phyloP scores from a whole-genome alignment of 2,113 vertebrate species.

The Dipodomys merriami region DNA sequence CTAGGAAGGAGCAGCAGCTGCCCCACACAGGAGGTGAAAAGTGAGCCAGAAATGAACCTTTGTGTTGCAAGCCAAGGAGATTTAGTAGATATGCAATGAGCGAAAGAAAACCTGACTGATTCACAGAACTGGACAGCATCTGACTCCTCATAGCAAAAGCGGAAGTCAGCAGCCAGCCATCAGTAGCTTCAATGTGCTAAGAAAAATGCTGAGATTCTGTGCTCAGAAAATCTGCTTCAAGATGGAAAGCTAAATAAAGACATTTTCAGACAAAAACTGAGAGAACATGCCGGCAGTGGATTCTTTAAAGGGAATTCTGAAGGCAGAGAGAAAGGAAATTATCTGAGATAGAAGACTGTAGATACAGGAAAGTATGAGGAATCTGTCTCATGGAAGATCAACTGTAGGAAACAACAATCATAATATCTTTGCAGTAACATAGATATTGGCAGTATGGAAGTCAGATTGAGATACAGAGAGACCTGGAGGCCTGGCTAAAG shows the following conservation, averaged over 20 bases:
- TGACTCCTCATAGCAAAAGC: background rate
- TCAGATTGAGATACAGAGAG: no score
- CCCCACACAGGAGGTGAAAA: background rate
- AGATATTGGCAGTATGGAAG: background rate
- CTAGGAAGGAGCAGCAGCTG: background rate
- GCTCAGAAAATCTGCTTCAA: background rate
- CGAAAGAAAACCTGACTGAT: background rate
- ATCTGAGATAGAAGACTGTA: background rate
- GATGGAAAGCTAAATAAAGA: background rate
- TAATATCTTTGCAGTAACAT: background rate
- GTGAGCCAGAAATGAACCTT: background rate
- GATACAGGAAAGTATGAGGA: background rate
- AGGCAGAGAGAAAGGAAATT: background rate
- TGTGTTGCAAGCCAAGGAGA: slow-evolving; percentile 3
- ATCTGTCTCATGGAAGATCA: background rate
- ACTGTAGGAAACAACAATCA: background rate
- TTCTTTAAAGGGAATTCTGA: background rate
- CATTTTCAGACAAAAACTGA: background rate
- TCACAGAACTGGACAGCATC: background rate
- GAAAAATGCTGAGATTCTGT: background rate
- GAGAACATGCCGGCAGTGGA: background rate
- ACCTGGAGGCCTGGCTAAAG: no score
- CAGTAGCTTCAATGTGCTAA: no score
- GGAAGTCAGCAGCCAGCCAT: background rate
- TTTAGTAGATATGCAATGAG: background rate